phyloP scores from a whole-genome alignment of 2,888 invertebrate genomes.

The Drepana falcataria region DNA sequence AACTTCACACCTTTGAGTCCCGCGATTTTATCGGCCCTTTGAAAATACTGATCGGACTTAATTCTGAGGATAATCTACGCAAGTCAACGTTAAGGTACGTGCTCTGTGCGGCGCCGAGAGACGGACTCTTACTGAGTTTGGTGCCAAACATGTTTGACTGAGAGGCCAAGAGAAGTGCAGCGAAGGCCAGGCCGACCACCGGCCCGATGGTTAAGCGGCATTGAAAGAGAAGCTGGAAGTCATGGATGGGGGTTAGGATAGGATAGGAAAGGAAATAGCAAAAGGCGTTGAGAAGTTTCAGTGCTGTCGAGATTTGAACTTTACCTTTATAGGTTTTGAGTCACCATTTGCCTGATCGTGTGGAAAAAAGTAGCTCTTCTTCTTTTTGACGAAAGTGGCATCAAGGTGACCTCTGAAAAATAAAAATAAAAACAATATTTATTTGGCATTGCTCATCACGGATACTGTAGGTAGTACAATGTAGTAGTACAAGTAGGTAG shows the following conservation, averaged over 20 bases:
- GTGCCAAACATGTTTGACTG: too few relatives aligned
- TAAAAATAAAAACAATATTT: background rate
- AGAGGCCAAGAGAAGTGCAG: too few relatives aligned
- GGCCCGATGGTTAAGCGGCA: background rate
- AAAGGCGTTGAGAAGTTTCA: background rate
- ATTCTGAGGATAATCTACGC: too few relatives aligned
- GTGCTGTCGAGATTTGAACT: background rate
- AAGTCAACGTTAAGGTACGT: too few relatives aligned
- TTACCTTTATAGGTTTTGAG: conserved; percentile 35
- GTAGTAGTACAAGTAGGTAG: too few relatives aligned
- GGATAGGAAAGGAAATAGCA: background rate
- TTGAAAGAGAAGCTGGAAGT: background rate
- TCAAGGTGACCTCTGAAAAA: conserved; percentile 63
- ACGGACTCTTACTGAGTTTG: too few relatives aligned
- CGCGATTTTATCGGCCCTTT: too few relatives aligned
- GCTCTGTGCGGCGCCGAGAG: too few relatives aligned
- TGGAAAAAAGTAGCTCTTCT: conserved; percentile 62
- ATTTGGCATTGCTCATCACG: background rate
- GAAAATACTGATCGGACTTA: too few relatives aligned
- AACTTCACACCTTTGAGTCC: too few relatives aligned
- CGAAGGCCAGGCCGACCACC: background rate
- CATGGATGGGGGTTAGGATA: too few relatives aligned
- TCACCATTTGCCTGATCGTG: conserved; percentile 39
- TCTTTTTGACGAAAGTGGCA: conserved; percentile 65
- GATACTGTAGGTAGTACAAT: too few relatives aligned